Evolutionary conservation across 2,888 invertebrate species (phyloP).

Genomic region (Paralinhomoeus sp.): DNA sequence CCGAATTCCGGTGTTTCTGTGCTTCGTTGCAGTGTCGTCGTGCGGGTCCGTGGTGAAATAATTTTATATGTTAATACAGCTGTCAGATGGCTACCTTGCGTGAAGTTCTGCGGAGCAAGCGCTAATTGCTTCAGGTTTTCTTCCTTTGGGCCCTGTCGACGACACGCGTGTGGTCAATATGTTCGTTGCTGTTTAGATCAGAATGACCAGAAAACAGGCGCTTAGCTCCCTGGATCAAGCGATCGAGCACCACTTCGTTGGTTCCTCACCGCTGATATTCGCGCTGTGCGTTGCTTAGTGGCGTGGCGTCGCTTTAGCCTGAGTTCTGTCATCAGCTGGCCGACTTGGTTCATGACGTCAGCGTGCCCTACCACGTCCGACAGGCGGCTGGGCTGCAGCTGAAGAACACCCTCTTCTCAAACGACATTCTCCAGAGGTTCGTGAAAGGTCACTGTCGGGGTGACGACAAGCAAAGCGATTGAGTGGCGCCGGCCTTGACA

Average conservation of each 20-base stretch:
- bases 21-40: no score
- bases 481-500: constrained; percentile 34
- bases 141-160: not conserved
- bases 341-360: constrained; percentile 64
- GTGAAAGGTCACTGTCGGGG: constrained; percentile 59
- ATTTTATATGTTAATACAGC: no score
- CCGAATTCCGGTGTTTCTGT: no score
- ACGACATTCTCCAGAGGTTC: constrained; percentile 43
- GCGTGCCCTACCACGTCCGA: constrained; percentile 72
- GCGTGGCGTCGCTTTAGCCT: constrained; percentile 34
- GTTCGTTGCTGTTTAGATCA: constrained; percentile 40
- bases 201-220: constrained; percentile 35
- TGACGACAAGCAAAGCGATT: constrained; percentile 82
- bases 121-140: constrained; percentile 77
- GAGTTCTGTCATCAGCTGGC: constrained; percentile 79
- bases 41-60: no score
- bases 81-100: constrained; percentile 29
- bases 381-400: constrained; percentile 95
- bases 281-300: not conserved
- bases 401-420: constrained; percentile 88
- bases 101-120: constrained; percentile 67
- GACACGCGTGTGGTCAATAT: not conserved
- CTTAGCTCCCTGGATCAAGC: constrained; percentile 78
- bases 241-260: constrained; percentile 58
- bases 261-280: constrained; percentile 18